Evolutionary conservation across 1,140 invertebrate genomes (phyloP).

Genomic region (Globodera ellingtonae): DNA sequence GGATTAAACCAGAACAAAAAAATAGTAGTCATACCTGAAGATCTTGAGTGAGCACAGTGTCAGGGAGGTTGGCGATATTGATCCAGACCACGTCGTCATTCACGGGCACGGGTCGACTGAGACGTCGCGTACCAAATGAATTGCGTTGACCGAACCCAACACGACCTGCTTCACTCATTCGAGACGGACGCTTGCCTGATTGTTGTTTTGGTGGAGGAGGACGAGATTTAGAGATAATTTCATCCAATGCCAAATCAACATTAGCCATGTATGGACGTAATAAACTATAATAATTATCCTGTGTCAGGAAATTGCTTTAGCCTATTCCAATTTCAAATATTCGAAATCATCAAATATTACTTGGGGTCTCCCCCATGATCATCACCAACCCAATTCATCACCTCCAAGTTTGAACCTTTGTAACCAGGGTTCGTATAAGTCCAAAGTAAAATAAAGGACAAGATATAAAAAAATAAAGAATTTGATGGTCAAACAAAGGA

Average conservation of each 20-base stretch:
- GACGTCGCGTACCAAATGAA: neutral
- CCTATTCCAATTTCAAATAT: too few relatives aligned
- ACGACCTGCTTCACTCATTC: neutral
- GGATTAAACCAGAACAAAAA: neutral
- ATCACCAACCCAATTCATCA: too few relatives aligned
- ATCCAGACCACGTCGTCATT: constrained; percentile 28
- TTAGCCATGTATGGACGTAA: neutral
- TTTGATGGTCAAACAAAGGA: too few relatives aligned
- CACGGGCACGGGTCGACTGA: neutral
- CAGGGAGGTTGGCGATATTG: constrained; percentile 27
- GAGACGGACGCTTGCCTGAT: neutral
- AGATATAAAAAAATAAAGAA: too few relatives aligned
- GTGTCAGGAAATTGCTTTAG: too few relatives aligned
- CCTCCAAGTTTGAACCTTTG: too few relatives aligned
- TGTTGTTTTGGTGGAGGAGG: neutral
- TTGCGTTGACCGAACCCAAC: neutral
- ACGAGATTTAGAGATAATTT: constrained; percentile 10
- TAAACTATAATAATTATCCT: neutral
- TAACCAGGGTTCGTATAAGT: too few relatives aligned
- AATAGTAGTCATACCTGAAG: constrained; percentile 1
- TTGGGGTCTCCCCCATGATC: too few relatives aligned
- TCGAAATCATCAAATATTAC: too few relatives aligned
- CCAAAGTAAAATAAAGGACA: too few relatives aligned
- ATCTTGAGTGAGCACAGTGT: constrained; percentile 22
- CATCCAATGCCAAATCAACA: constrained; percentile 22